A percentile compares a stretch with the other conserved stretches of the same genome.
phyloP scores from a whole-genome alignment of 2,113 vertebrate genomes.

The Synchiropus splendidus region DNA sequence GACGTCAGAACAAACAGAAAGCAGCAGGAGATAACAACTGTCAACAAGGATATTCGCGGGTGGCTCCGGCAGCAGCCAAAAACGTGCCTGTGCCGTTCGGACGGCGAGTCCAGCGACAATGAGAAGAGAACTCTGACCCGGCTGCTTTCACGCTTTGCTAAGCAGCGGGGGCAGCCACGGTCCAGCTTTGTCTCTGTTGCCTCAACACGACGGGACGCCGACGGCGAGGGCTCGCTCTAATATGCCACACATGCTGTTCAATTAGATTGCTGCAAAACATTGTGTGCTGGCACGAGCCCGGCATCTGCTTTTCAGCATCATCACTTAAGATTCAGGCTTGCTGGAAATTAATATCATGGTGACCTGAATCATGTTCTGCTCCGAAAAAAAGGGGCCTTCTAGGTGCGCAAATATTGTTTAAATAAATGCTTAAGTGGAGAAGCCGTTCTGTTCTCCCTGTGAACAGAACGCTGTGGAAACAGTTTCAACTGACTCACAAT shows the following conservation, averaged over 20 bases:
- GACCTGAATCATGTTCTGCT: not conserved
- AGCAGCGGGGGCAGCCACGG: constrained; percentile 9
- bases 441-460: too few relatives aligned
- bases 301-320: too few relatives aligned
- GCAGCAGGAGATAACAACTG: constrained; percentile 1
- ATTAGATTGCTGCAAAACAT: constrained; percentile 7
- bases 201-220: constrained; percentile 13
- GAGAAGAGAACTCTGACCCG: too few relatives aligned
- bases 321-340: too few relatives aligned
- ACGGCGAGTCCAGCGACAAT: too few relatives aligned
- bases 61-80: not conserved
- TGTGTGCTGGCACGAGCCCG: too few relatives aligned
- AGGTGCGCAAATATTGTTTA: too few relatives aligned
- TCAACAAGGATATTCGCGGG: constrained; percentile 20
- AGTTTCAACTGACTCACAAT: too few relatives aligned
- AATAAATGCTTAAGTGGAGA: too few relatives aligned
- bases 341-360: not conserved
- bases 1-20: constrained; percentile 5
- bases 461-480: too few relatives aligned
- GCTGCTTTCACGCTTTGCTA: constrained; percentile 5
- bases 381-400: too few relatives aligned
- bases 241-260: constrained; percentile 10
- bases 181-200: constrained; percentile 9
- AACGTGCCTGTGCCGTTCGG: too few relatives aligned
- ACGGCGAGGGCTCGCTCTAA: constrained; percentile 14